Evolutionary conservation across 2,888 invertebrate genomes (phyloP).

Genomic region (Meiosimyza decipiens): DNA sequence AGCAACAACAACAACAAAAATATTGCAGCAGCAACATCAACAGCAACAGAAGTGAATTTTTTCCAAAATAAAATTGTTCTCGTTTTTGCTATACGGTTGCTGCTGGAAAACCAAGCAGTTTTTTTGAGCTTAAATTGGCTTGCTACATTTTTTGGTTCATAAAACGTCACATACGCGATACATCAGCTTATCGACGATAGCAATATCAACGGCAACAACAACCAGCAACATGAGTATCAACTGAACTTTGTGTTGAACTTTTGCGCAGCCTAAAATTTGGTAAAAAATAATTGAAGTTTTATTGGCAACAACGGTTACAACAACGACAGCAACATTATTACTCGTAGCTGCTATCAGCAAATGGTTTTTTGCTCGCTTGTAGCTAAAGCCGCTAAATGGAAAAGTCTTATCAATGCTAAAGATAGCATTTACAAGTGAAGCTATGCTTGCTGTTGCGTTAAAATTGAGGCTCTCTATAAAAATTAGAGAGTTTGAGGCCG

Average conservation of each 20-base stretch:
- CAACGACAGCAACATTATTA: conserved; percentile 6
- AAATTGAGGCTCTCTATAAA: too few relatives aligned
- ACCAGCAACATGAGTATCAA: not conserved
- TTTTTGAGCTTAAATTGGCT: conserved; percentile 17
- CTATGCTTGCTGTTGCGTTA: too few relatives aligned
- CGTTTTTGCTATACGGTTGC: not conserved
- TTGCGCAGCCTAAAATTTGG: conserved; percentile 24
- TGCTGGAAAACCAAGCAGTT: not conserved
- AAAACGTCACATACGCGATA: conserved; percentile 20
- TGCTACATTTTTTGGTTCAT: not conserved
- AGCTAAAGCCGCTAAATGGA: too few relatives aligned
- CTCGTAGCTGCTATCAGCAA: too few relatives aligned
- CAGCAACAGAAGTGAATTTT: too few relatives aligned
- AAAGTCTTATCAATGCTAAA: too few relatives aligned
- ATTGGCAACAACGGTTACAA: conserved; percentile 24
- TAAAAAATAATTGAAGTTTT: conserved; percentile 34
- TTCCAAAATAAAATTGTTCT: too few relatives aligned
- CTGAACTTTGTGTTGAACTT: conserved; percentile 40
- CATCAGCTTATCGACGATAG: conserved; percentile 25
- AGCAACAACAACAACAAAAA: conserved; percentile 9
- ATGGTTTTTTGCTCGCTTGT: too few relatives aligned
- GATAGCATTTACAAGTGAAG: too few relatives aligned
- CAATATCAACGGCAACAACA: conserved; percentile 17
- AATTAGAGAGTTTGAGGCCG: too few relatives aligned
- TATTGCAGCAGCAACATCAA: not conserved